Base-by-base conservation (phyloP, 2,888 invertebrate species). In the Galeopsomyia nigrocyanea region DNA sequence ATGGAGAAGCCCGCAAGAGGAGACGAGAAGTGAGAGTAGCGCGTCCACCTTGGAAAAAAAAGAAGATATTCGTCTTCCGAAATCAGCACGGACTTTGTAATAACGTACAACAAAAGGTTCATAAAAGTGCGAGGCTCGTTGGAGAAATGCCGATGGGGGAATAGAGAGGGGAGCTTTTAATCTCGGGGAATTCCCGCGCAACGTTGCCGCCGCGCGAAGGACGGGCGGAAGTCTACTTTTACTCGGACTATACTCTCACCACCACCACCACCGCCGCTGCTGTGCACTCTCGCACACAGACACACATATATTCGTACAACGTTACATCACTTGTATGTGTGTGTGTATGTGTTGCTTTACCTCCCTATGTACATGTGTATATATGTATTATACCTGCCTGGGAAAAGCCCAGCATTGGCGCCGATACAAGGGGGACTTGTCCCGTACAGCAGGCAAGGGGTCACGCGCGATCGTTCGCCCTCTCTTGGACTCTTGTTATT, bases 211-310 rank as follows among this genome's bases (percentile, higher is more conserved):
- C 26, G 62, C 62, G 19, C 67, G 70, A 71, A 74, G 73, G 73
- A 75, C 68, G 75, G 71, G 68, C 73, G 75, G 75, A 75, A 75
- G 73, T 75, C 71, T 73, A 68, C 71, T 71, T 75, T 69, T 71
- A 71, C 71, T 69, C 65, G 61, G 14, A 9, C n/a, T 5, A 14
- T 16, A 67, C 62, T 70, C 63, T 71, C 67, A 51, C 53, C n/a
- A n/a, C n/a, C n/a, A n/a, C n/a, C n/a, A n/a, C n/a, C n/a, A n/a
- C n/a, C n/a, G n/a, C 53, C 58, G 7, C 39, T 1, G 10, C 58
- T 53, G n/a, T 16, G 16, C 63, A 31, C 49, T 16, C 17, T 19
- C 60, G 13, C 62, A 1, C 17, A 21, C 16, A 22, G 62, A 49
- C 47, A 22, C 39, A 65, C 26, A 31, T n/a, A 0, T 1, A 19